phyloP scores from a whole-genome alignment of 2,888 invertebrate genomes.

The Escarpia spicata region DNA sequence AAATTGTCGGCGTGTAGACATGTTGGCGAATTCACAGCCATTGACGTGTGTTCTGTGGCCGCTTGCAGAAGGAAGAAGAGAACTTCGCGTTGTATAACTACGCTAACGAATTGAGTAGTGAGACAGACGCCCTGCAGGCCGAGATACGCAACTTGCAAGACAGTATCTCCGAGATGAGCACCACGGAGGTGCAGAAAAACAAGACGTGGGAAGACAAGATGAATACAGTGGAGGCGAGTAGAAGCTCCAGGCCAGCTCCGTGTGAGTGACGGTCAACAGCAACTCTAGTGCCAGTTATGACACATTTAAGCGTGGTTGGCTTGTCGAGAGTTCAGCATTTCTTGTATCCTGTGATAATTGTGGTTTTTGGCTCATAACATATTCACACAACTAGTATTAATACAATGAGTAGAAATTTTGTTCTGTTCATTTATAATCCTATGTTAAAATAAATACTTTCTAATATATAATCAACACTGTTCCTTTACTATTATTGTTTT shows the following conservation, averaged over 20 bases:
- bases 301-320: too few species aligned
- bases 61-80: slow-evolving; percentile 80
- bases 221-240: background rate
- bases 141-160: slow-evolving; percentile 62
- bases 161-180: slow-evolving; percentile 17
- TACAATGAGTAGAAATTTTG: too few species aligned
- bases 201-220: background rate
- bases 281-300: too few species aligned
- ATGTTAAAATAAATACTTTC: too few species aligned
- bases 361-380: too few species aligned
- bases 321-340: too few species aligned
- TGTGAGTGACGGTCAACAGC: too few species aligned
- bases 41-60: background rate
- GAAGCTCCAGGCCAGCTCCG: background rate
- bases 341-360: too few species aligned
- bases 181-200: background rate
- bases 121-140: slow-evolving; percentile 48
- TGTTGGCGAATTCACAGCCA: background rate
- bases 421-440: too few species aligned
- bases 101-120: slow-evolving; percentile 83
- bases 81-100: slow-evolving; percentile 91
- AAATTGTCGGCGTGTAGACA: background rate
- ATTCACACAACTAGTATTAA: too few species aligned
- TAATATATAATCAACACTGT: too few species aligned
- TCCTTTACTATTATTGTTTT: too few species aligned